Evolutionary conservation across 2,888 invertebrate species (phyloP).

Genomic region (Dione vanillae): DNA sequence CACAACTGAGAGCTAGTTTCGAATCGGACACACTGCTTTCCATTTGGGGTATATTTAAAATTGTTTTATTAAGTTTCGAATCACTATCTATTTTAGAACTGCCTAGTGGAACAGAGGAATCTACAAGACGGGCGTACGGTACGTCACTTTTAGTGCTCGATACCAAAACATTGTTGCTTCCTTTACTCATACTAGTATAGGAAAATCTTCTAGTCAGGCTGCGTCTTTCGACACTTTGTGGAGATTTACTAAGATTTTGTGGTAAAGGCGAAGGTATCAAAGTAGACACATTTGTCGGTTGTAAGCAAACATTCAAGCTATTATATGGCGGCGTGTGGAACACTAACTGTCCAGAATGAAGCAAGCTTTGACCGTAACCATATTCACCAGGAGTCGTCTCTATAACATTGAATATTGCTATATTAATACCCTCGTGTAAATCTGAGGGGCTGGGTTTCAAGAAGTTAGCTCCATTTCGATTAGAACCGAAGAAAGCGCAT

Average conservation of each 20-base stretch:
- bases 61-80: slow-evolving; percentile 86
- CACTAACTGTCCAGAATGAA: slow-evolving; percentile 93
- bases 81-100: slow-evolving; percentile 88
- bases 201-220: slow-evolving; percentile 79
- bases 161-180: slow-evolving; percentile 72
- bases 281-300: slow-evolving; percentile 84
- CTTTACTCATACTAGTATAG: slow-evolving; percentile 78
- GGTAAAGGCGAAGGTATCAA: slow-evolving; percentile 77
- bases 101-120: slow-evolving; percentile 84
- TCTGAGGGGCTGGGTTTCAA: slow-evolving; percentile 93
- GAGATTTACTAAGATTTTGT: slow-evolving; percentile 71
- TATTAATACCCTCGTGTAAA: slow-evolving; percentile 91
- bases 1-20: slow-evolving; percentile 91
- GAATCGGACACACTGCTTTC: slow-evolving; percentile 95
- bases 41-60: slow-evolving; percentile 83
- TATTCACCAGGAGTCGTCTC: slow-evolving; percentile 92
- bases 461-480: slow-evolving; percentile 94
- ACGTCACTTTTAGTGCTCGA: slow-evolving; percentile 86
- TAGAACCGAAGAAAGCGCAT: slow-evolving; percentile 96
- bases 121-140: slow-evolving; percentile 91
- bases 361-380: slow-evolving; percentile 96
- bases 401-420: slow-evolving; percentile 89
- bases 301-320: slow-evolving; percentile 89
- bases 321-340: slow-evolving; percentile 96
- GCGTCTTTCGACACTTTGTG: slow-evolving; percentile 70